Evolutionary conservation across 1,140 invertebrate genomes (phyloP), one percentile per base, ranked within the genome.

Genomic region (Cardiocondyla obscurior): DNA sequence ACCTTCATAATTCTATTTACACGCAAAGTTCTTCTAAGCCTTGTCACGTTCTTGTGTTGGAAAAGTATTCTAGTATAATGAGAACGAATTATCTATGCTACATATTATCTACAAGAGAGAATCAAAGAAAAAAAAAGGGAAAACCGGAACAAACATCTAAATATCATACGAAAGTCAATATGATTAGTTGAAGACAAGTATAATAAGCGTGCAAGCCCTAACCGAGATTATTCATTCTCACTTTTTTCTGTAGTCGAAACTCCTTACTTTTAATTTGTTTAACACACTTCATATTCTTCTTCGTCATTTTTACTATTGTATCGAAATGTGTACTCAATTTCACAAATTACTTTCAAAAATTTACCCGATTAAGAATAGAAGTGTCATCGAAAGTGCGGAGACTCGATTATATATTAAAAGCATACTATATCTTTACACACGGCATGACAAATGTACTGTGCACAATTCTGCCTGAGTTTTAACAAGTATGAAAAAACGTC

Each of bases 31-130:
- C 19, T 57, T 25, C 57, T 58, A 72, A 39, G 14, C 19, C 19
- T 42, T 72, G 16, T 69, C 28, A 67, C 44, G 16, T 44, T 2
- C 49, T 88, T 46, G 6, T 14, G 19, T 51, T 16, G 3, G 64
- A 83, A 72, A 77, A 83, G 25, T n/a, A n/a, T 60, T 3, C 14
- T 39, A 33, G 12, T 42, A 8, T 76, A 82, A 82, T 81, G 51
- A 28, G 36, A 86, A 69, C 46, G 51, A 73, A 42, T 85, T 33
- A 86, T 65, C 85, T 86, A 12, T 3, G 25, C 25, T 51, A 72
- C 58, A 62, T 82, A 86, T 42, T 82, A 85, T 88, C 77, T 79
- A 85, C 58, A 82, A 53, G 81, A 30, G 12, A 49, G 30, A 67
- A 30, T 5, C 4, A 67, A 67, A 49, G 22, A 3, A 49, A 6